These are phyloP conservation scores for Enteromius thamalakanensis DNA, from an alignment of 2,797 vertebrate species.

Conservation along the genomic window DNA sequence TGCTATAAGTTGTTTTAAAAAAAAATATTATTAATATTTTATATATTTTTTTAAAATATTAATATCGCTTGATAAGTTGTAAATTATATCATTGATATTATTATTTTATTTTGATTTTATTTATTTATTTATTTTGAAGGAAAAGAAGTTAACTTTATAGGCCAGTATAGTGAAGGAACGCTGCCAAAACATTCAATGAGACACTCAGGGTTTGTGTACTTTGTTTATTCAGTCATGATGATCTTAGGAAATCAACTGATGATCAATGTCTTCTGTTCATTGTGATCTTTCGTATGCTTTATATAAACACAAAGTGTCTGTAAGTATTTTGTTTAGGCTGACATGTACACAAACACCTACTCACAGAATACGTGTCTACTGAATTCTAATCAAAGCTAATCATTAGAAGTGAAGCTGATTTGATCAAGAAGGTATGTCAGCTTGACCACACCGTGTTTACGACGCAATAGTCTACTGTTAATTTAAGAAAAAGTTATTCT, in stretches of 20 bases:
- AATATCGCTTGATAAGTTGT: no score
- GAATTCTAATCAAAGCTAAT: slow-evolving; percentile 2
- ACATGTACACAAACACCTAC: background rate
- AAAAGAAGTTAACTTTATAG: background rate
- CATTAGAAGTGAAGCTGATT: background rate
- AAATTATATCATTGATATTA: no score
- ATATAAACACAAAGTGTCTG: no score
- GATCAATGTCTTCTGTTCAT: background rate
- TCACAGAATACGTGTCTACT: background rate
- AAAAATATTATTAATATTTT: no score
- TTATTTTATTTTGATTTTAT: no score
- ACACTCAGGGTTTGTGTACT: background rate
- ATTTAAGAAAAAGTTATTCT: background rate
- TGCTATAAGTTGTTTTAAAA: no score
- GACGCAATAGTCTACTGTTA: background rate
- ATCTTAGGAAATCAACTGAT: background rate
- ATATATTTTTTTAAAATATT: no score
- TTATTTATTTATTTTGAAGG: no score
- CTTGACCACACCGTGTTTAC: background rate
- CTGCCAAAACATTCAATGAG: background rate
- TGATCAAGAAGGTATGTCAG: background rate
- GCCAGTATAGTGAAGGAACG: background rate
- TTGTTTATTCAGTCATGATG: slow-evolving; percentile 1
- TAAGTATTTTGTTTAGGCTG: background rate
- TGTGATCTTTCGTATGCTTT: background rate